Base-by-base conservation (phyloP, 2,797 vertebrate species). In the Syndactyla subalaris region DNA sequence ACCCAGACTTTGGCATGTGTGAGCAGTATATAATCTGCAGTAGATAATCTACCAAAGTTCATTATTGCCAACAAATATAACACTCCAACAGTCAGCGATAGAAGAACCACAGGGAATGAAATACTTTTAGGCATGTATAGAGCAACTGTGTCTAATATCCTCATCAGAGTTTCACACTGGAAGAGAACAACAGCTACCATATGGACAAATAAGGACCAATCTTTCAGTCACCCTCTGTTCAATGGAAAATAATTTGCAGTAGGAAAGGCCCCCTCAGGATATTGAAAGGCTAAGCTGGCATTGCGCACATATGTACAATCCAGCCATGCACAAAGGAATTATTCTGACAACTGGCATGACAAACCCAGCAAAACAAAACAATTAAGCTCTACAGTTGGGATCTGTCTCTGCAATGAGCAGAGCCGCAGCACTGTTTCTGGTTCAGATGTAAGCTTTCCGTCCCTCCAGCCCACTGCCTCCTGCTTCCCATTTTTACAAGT, bases 101-200 rank as follows among this genome's bases (percentile, higher is more conserved):
- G 67, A 49, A 92, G 95, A 97, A 93, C 79, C 82, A 90, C 77
- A 71, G 91, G 89, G 85, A 91, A 94, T 87, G 5, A 84, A 96
- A 91, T 73, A 89, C 34, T 94, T 92, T 30, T 58, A 86, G 73
- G 65, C 75, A 36, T 83, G 54, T 95, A 85, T 52, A 82, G 66
- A 94, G 55, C 71, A 96, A 93, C 68, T 94, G 79, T 85, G 98
- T 21, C 96, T 91, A 93, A 94, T 81, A 77, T 41, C 81, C 63
- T 88, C 93, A 72, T 96, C 92, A 92, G 67, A 85, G 51, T 97
- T 96, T 57, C 77, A 88, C 70, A 92, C 86, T 93, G 98, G 98
- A 96, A 98, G 98, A 97, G 98, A 98, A 96, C 97, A 98, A 98
- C 95, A 98, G 97, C 97, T 98, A 98, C 98, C 98, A 98, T 94